These are phyloP conservation scores for Parambassis ranga DNA, from an alignment of 2,797 vertebrate species.

Conservation along the genomic window DNA sequence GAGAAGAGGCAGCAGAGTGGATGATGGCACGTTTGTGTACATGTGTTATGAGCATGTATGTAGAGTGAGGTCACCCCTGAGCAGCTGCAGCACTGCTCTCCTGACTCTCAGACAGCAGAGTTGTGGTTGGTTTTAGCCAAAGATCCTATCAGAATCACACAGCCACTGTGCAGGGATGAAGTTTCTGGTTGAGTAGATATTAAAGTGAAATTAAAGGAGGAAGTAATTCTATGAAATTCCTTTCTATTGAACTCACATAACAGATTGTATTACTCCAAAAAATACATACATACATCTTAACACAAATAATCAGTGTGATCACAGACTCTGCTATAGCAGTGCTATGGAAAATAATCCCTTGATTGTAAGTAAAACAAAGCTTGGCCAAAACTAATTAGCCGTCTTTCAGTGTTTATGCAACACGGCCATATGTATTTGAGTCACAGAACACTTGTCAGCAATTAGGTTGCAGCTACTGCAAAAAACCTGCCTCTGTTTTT, in stretches of 20 bases:
- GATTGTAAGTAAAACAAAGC: constrained; percentile 60
- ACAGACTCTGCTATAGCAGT: background rate
- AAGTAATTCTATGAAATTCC: constrained; percentile 9
- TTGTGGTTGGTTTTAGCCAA: constrained; percentile 6
- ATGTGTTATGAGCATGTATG: constrained; percentile 17
- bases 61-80: constrained; percentile 50
- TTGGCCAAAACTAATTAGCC: constrained; percentile 36
- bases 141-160: background rate
- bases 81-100: constrained; percentile 47
- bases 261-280: constrained; percentile 5
- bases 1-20: constrained; percentile 11
- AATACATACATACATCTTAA: constrained; percentile 5
- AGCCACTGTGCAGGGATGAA: background rate
- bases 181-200: background rate
- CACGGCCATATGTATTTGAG: constrained; percentile 4
- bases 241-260: background rate
- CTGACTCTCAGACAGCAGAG: constrained; percentile 9
- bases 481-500: constrained; percentile 11
- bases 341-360: constrained; percentile 45
- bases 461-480: constrained; percentile 54
- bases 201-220: background rate
- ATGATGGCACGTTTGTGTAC: background rate
- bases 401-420: constrained; percentile 33
- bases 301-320: constrained; percentile 35
- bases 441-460: constrained; percentile 44